Evolutionary conservation across 1,140 invertebrate genomes (phyloP).

Genomic region (Magallana gigas): DNA sequence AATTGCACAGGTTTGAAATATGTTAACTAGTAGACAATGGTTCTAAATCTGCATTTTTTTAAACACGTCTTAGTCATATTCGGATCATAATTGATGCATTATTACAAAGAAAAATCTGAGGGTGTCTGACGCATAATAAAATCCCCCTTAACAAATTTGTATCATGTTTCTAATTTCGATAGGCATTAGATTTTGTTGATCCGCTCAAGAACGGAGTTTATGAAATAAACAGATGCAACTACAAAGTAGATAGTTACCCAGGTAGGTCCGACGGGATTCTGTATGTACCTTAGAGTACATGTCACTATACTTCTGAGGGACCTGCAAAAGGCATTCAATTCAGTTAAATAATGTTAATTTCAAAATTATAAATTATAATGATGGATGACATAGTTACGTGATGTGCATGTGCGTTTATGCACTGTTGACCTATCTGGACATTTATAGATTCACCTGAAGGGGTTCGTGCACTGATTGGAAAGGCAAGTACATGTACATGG

Average conservation of each 20-base stretch:
- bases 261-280: slow-evolving; percentile 55
- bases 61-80: no score
- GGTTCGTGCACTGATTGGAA: slow-evolving; percentile 76
- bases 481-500: slow-evolving; percentile 74
- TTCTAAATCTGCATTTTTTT: no score
- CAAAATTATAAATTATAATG: background rate
- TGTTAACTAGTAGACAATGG: no score
- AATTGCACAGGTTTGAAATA: no score
- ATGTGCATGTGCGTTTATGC: background rate
- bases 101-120: no score
- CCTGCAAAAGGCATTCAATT: slow-evolving; percentile 40
- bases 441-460: slow-evolving; percentile 65
- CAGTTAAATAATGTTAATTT: background rate
- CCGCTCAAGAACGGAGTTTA: no score
- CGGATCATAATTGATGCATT: no score
- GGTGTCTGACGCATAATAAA: no score
- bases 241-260: slow-evolving; percentile 39
- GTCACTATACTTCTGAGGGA: slow-evolving; percentile 52
- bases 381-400: background rate
- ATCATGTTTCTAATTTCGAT: no score
- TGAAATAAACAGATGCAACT: no score
- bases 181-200: no score
- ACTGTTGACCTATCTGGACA: background rate
- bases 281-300: slow-evolving; percentile 58
- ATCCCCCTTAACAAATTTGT: no score